These are phyloP conservation scores for Metalampra italica DNA, from an alignment of 2,888 invertebrate genomes.

Conservation along the genomic window DNA sequence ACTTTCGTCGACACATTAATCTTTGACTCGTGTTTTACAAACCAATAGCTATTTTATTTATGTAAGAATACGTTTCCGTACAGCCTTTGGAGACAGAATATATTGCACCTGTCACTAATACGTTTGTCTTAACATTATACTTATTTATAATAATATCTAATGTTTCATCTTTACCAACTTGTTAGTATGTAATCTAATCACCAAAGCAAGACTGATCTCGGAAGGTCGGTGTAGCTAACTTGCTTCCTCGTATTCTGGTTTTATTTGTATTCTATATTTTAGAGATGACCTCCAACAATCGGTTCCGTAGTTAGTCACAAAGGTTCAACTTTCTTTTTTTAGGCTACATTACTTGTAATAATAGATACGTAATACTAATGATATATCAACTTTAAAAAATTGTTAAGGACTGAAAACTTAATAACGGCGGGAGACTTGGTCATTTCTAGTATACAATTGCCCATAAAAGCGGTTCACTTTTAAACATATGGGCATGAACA, in stretches of 20 bases:
- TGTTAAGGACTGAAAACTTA: no score
- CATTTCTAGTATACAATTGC: not conserved
- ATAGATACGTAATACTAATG: no score
- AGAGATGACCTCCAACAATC: slow-evolving; percentile 32
- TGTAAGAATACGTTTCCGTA: slow-evolving; percentile 6
- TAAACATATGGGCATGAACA: not conserved
- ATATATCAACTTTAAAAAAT: no score
- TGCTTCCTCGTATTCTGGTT: slow-evolving; percentile 48
- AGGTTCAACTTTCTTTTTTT: slow-evolving; percentile 21
- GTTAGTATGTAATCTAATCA: slow-evolving; percentile 30
- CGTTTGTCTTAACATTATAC: not conserved
- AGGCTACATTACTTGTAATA: not conserved
- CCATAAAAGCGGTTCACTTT: not conserved
- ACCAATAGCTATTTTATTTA: slow-evolving; percentile 10
- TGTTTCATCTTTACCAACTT: slow-evolving; percentile 14
- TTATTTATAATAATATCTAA: slow-evolving; percentile 16
- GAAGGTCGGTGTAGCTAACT: slow-evolving; percentile 41
- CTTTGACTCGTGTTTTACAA: slow-evolving; percentile 4
- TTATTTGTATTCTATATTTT: slow-evolving; percentile 29
- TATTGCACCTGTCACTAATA: not conserved
- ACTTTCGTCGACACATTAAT: slow-evolving; percentile 30
- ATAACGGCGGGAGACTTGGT: no score
- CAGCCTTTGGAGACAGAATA: slow-evolving; percentile 3
- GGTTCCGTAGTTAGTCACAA: slow-evolving; percentile 25
- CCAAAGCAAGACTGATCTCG: slow-evolving; percentile 39